Percentiles rank a stretch among this genome's conserved stretches.
phyloP scores from a whole-genome alignment of 1,140 invertebrate genomes.

The Drosophila jambulina region DNA sequence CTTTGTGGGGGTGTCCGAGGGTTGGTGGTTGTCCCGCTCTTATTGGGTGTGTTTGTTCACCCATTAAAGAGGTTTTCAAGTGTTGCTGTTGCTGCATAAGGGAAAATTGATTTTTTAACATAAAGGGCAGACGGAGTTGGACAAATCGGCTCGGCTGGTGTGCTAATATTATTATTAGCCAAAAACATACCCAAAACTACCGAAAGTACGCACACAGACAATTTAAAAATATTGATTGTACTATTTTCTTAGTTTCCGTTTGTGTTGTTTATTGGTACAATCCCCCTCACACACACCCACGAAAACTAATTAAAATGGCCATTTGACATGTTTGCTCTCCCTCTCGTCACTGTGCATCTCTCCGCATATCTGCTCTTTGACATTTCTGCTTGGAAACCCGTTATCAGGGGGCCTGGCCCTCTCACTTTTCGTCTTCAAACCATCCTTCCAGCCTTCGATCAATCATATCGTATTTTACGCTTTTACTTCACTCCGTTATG shows the following conservation, averaged over 20 bases:
- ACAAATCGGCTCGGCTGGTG: too few species aligned
- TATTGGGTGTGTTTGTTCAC: background rate
- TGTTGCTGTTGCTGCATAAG: too few species aligned
- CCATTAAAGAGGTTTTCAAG: background rate
- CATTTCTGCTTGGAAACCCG: constrained; percentile 40
- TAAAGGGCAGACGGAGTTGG: too few species aligned
- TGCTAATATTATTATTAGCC: too few species aligned
- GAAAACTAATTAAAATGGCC: constrained; percentile 65
- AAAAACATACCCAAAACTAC: too few species aligned
- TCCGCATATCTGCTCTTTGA: constrained; percentile 29
- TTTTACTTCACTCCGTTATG: constrained; percentile 1
- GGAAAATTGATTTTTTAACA: too few species aligned
- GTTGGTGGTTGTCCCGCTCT: background rate
- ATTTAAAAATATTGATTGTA: too few species aligned
- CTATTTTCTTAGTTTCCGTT: too few species aligned
- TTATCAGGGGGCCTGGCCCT: constrained; percentile 21
- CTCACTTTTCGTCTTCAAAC: background rate
- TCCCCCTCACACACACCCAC: constrained; percentile 6
- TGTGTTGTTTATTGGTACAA: constrained; percentile 33
- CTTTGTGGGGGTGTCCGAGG: background rate
- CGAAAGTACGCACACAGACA: too few species aligned
- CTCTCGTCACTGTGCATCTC: constrained; percentile 5
- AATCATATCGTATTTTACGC: constrained; percentile 44
- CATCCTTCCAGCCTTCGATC: background rate
- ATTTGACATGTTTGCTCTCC: constrained; percentile 18